Evolutionary conservation across 2,113 vertebrate species (phyloP), one percentile per base, ranked within the genome.

Genomic region (Centrocercus urophasianus): DNA sequence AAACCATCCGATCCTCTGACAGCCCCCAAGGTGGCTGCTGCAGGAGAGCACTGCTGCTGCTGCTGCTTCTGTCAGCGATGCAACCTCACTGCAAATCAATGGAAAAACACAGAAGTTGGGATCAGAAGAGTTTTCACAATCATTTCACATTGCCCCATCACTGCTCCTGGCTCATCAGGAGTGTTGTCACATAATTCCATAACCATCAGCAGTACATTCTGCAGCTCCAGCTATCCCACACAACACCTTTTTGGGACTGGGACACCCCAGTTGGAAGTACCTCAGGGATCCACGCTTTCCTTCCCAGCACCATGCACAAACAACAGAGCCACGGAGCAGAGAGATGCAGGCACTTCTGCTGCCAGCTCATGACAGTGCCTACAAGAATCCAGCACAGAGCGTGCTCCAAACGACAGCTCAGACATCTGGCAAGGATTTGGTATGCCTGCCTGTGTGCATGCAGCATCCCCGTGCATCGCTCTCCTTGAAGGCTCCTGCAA

Each of bases 231-330:
- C 45, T 34, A 6, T 38, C 6, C 74, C 52, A 54, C 52, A 28
- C 52, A 15, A 54, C 2, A 8, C 42, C 27, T 45, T 50, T 72
- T 27, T 45, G 8, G 19, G 22, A 30, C 5, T 21, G 40, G 71
- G 78, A 61, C 73, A 54, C 18, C 27, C 27, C 0, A 3, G 14
- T 73, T 36, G 14, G 1, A 19, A 22, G 42, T 1, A 16, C 4
- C 1, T 21, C 40, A 5, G 1, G 2, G 40, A 47, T 18, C 1
- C 1, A 13, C 3, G 22, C 10, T 66, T 59, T 17, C 64, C 4
- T 63, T 52, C 60, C 65, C 9, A 1, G 8, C 3, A 1, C 48
- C 48, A 19, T 57, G 21, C 32, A 1, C 50, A 28, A 28, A 43
- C 5, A 42, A 19, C 28, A 4, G 59, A 30, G 50, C 28, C 52